Evolutionary conservation across 2,888 invertebrate species (phyloP).

Genomic region (Habroteleia sp.): DNA sequence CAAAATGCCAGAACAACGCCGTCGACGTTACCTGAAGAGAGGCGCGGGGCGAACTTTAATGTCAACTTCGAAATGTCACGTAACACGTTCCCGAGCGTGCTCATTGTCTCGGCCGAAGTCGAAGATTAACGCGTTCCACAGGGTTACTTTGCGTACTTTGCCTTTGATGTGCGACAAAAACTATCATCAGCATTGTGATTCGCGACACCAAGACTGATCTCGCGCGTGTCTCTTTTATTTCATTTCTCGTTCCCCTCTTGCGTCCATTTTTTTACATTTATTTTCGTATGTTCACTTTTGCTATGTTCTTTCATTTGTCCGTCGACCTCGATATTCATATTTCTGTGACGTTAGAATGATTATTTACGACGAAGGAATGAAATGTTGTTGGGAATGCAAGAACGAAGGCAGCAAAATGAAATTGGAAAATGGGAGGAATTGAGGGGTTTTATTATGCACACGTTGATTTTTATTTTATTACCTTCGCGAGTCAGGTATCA

Average conservation of each 20-base stretch:
- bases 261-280: constrained; percentile 19
- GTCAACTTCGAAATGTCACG: constrained; percentile 79
- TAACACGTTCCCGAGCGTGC: constrained; percentile 69
- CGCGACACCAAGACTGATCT: constrained; percentile 7
- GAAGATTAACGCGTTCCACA: constrained; percentile 64
- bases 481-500: constrained; percentile 12
- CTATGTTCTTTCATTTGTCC: constrained; percentile 26
- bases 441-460: constrained; percentile 35
- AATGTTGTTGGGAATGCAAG: constrained; percentile 34
- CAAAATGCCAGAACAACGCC: constrained; percentile 74
- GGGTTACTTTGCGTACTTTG: constrained; percentile 60
- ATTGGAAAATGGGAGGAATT: constrained; percentile 44
- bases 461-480: constrained; percentile 43
- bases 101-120: constrained; percentile 68
- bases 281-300: constrained; percentile 2
- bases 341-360: constrained; percentile 39
- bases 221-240: constrained; percentile 12
- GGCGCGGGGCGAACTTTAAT: constrained; percentile 69
- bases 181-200: constrained; percentile 41
- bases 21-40: constrained; percentile 60
- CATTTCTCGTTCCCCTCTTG: not conserved
- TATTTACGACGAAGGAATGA: constrained; percentile 39
- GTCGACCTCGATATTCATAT: constrained; percentile 42
- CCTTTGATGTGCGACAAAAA: constrained; percentile 41
- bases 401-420: constrained; percentile 21